A percentile compares a stretch with the other conserved stretches of the same genome.
These are phyloP conservation scores for Coendou prehensilis DNA, from an alignment of 2,797 vertebrate genomes.

Conservation along the genomic window DNA sequence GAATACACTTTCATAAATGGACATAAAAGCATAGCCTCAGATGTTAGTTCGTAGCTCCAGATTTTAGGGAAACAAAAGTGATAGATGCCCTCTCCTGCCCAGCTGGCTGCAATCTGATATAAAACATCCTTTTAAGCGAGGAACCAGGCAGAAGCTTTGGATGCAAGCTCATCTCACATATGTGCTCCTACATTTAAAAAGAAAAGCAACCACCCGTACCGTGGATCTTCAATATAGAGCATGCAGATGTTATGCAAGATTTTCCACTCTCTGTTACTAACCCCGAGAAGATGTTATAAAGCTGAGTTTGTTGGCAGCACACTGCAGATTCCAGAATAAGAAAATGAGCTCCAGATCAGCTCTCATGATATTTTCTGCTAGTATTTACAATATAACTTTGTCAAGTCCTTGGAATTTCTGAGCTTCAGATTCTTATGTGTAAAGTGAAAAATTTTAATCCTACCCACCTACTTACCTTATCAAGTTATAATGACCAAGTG, in stretches of 20 bases:
- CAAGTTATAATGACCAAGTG: not conserved
- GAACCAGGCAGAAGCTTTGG: not conserved
- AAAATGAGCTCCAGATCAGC: not conserved
- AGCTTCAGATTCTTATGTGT: not conserved
- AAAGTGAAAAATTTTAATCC: not conserved
- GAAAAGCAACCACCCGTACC: not conserved
- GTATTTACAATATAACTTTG: not conserved
- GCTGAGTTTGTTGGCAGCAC: not conserved
- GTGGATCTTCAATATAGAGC: not conserved
- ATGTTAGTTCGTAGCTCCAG: not conserved
- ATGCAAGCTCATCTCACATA: not conserved
- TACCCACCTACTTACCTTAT: not conserved
- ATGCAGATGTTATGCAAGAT: not conserved
- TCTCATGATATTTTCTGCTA: not conserved
- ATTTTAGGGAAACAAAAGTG: not conserved
- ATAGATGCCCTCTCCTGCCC: not conserved
- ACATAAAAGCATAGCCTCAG: not conserved
- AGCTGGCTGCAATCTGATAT: not conserved
- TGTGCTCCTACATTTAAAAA: not conserved
- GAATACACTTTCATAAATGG: not conserved
- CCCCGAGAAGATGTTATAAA: not conserved
- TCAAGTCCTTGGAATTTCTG: not conserved
- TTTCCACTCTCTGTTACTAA: not conserved
- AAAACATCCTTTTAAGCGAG: not conserved
- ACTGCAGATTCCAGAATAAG: not conserved